Conservation (phyloP, 2,113 vertebrate species). For the Bubo scandiacus region DNA sequence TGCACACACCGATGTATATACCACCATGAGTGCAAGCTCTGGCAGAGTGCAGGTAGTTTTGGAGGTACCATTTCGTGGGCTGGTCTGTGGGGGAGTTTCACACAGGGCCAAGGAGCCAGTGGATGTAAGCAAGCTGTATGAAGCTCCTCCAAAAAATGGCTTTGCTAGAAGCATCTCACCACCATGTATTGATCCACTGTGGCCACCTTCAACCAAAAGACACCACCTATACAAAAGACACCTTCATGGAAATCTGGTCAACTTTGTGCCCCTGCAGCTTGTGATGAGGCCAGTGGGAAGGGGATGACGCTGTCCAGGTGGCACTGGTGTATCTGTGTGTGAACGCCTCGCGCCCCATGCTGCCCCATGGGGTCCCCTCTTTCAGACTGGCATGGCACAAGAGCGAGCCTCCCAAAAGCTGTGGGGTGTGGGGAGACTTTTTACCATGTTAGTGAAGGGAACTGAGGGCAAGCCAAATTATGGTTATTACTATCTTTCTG, state of each 20-base stretch:
- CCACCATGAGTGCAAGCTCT: not conserved
- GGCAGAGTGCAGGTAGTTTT: not conserved
- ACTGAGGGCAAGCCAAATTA: not conserved
- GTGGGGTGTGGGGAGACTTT: not conserved
- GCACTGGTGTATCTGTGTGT: not conserved
- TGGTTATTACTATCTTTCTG: not conserved
- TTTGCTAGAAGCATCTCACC: not conserved
- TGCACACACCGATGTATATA: accelerated
- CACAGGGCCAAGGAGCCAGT: not conserved
- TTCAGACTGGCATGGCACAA: accelerated
- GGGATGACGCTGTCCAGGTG: not conserved
- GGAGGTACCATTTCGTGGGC: not conserved
- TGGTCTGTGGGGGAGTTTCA: not conserved
- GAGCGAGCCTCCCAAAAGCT: not conserved
- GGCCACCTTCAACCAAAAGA: not conserved
- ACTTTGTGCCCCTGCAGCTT: not conserved
- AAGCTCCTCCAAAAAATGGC: not conserved
- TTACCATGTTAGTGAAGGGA: accelerated
- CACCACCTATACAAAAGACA: not conserved
- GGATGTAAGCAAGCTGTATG: not conserved
- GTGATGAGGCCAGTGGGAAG: not conserved
- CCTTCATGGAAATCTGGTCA: not conserved
- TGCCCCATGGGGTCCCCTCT: not conserved
- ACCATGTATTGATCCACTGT: not conserved
- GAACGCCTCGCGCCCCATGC: not conserved